These are phyloP conservation scores for Gambelia wislizenii DNA, from an alignment of 2,797 vertebrate genomes.

Conservation along the genomic window DNA sequence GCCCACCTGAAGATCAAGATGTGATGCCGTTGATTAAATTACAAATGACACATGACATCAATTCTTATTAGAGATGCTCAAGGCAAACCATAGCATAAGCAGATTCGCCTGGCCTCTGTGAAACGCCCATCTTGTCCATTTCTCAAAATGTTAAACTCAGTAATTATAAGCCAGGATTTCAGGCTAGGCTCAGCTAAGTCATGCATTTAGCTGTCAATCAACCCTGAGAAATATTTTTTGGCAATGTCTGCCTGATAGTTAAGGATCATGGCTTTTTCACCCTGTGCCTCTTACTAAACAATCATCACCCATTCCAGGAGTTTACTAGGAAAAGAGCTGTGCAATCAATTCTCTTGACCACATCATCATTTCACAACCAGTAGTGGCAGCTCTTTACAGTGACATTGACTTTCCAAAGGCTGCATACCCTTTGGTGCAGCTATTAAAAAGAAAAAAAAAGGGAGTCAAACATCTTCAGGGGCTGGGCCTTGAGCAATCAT, in stretches of 20 bases:
- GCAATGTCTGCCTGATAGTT: conserved; percentile 67
- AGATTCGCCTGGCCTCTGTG: conserved; percentile 68
- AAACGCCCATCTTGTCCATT: conserved; percentile 56
- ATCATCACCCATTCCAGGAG: conserved; percentile 66
- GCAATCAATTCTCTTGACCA: conserved; percentile 65
- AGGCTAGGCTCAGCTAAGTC: conserved; percentile 60
- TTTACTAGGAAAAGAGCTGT: conserved; percentile 65
- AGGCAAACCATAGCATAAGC: conserved; percentile 66
- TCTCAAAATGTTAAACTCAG: conserved; percentile 69
- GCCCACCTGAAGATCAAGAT: conserved; percentile 77
- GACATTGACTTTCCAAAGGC: conserved; percentile 39
- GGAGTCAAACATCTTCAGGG: conserved; percentile 42
- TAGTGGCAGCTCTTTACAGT: conserved; percentile 46
- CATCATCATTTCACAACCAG: conserved; percentile 60
- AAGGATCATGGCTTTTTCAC: conserved; percentile 74
- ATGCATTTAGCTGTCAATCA: conserved; percentile 69
- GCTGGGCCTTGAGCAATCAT: conserved; percentile 46
- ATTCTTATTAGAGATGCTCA: conserved; percentile 78
- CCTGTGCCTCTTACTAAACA: conserved; percentile 66
- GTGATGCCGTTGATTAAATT: conserved; percentile 79
- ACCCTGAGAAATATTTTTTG: conserved; percentile 51
- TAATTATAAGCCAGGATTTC: conserved; percentile 72
- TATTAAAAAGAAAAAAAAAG: conserved; percentile 46
- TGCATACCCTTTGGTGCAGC: conserved; percentile 50
- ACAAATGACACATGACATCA: conserved; percentile 80